Evolutionary conservation across 2,113 vertebrate species (phyloP), one percentile per base, ranked within the genome.

Genomic region (Festucalex cinctus): DNA sequence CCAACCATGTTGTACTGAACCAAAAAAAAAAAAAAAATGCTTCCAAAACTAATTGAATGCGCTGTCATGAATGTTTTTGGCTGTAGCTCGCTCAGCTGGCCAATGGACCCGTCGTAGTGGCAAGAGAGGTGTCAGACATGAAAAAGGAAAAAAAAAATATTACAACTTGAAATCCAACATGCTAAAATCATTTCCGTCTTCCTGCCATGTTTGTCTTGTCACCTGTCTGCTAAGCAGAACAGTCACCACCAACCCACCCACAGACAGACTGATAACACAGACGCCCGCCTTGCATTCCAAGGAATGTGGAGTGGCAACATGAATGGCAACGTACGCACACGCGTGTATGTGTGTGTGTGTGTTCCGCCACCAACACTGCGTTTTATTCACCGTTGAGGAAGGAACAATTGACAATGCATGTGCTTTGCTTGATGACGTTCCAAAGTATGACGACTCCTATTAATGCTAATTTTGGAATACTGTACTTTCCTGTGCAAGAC

Each of bases 271-370:
- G 74, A 68, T 57, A 70, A 56, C 73, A 75, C 72, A 88, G 88
- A 89, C 71, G 88, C 86, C 88, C 82, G 79, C 73, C 70, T 65
- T 59, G 82, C 76, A 86, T 86, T 83, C 79, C 70, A 0, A 37
- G 82, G 86, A 87, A 89, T 88, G 88, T 48, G 22, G 75, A 76
- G 46, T 43, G 81, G 83, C 83, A 9, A 74, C 82, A 73, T 75
- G 58, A 70, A 71, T 48, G 66, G 68, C 5, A n/a, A 44, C 46
- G 71, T 57, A 63, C 9, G 32, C 44, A 71, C 61, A 70, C 84
- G 63, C 79, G 69, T 83, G 68, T 78, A 66, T 68, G 56, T 43
- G 66, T 64, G 17, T 35, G 46, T 39, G 32, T 60, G 57, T 49
- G 58, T 59, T 39, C 35, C 9, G 12, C 35, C 28, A 37, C 57